A percentile compares a stretch with the other conserved stretches of the same genome.
phyloP scores from a whole-genome alignment of 2,113 vertebrate species.

The Indri indri region DNA sequence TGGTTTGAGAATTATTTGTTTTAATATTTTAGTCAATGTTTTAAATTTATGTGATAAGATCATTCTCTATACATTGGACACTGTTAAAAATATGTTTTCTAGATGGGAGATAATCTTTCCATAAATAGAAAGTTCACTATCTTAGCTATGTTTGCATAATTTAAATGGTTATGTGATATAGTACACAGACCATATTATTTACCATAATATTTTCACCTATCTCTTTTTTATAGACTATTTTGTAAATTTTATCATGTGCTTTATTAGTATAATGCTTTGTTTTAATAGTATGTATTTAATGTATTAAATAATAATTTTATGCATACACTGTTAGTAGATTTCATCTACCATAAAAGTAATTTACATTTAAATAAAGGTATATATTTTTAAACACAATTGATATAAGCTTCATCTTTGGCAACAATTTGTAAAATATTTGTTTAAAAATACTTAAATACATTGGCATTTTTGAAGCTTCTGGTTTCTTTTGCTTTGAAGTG shows the following conservation, averaged over 20 bases:
- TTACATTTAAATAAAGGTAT: background rate
- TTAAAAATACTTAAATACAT: background rate
- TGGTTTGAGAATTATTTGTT: background rate
- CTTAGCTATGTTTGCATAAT: background rate
- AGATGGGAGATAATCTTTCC: background rate
- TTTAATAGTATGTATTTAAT: background rate
- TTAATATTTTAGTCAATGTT: background rate
- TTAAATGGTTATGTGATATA: background rate
- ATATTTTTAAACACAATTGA: background rate
- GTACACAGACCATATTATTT: background rate
- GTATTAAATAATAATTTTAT: background rate
- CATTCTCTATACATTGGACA: background rate
- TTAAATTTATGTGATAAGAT: background rate
- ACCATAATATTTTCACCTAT: background rate
- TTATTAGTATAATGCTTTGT: background rate
- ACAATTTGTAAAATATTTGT: background rate
- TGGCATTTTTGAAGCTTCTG: background rate
- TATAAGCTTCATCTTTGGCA: background rate
- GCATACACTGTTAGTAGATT: background rate
- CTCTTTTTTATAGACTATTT: background rate
- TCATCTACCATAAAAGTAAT: background rate
- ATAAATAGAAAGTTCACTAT: background rate
- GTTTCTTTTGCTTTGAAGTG: background rate
- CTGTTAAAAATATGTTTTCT: background rate
- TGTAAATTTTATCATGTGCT: background rate